These are phyloP conservation scores for Lucilia cuprina DNA, from an alignment of 1,140 invertebrate species.

Conservation along the genomic window DNA sequence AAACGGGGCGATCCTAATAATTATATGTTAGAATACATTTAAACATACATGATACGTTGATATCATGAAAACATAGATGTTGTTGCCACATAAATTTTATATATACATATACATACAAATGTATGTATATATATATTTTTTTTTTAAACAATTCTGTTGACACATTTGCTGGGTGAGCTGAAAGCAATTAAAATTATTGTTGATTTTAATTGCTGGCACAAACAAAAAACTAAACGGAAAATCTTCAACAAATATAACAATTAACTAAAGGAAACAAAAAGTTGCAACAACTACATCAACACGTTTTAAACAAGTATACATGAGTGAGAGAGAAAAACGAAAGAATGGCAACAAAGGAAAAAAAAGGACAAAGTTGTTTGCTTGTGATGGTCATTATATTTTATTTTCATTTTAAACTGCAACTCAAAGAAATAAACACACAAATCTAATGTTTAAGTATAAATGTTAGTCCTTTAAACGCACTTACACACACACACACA, in stretches of 20 bases:
- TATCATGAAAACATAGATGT: not conserved
- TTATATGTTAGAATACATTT: no score
- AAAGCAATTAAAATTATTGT: slow-evolving; percentile 18
- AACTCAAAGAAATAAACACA: slow-evolving; percentile 12
- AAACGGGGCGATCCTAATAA: no score
- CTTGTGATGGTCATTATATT: slow-evolving; percentile 11
- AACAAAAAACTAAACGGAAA: not conserved
- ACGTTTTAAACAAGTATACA: not conserved
- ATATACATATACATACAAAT: no score
- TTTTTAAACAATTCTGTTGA: not conserved
- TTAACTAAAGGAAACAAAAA: not conserved
- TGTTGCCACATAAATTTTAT: slow-evolving; percentile 1
- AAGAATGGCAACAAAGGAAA: not conserved
- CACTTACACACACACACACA: no score
- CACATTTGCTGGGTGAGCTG: not conserved
- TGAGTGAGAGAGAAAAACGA: not conserved
- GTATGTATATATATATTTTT: no score
- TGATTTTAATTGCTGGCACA: slow-evolving; percentile 13
- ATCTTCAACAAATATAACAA: not conserved
- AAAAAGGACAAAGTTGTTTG: not conserved
- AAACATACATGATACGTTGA: no score
- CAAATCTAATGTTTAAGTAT: not conserved
- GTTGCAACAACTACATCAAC: not conserved
- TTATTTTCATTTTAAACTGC: not conserved
- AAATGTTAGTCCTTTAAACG: not conserved